Evolutionary conservation across 2,888 invertebrate genomes (phyloP).

Genomic region (Mimumesa dahlbomi): DNA sequence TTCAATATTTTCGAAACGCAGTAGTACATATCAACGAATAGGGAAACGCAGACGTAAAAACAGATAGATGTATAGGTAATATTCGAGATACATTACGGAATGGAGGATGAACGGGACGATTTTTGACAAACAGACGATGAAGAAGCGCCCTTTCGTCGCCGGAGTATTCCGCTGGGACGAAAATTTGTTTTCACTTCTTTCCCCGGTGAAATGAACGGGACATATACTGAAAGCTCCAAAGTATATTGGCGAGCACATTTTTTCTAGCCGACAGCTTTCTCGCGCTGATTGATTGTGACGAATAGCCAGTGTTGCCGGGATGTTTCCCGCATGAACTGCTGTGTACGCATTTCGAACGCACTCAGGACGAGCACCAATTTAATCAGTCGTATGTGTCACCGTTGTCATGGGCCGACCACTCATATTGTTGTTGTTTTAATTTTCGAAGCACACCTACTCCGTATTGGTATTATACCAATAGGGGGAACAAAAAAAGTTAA

Average conservation of each 20-base stretch:
- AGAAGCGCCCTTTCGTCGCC: constrained; percentile 4
- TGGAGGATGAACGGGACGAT: neutral
- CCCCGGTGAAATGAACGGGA: constrained; percentile 37
- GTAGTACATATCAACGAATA: too few species aligned
- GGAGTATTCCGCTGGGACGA: neutral
- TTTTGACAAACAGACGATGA: constrained; percentile 22
- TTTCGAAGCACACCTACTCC: too few species aligned
- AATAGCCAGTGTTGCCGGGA: constrained; percentile 58
- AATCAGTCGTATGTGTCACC: constrained; percentile 52
- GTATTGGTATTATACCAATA: too few species aligned
- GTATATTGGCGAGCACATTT: constrained; percentile 52
- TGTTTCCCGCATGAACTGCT: constrained; percentile 43
- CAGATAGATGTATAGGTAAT: too few species aligned
- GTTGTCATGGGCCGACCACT: constrained; percentile 30
- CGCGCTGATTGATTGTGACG: constrained; percentile 66
- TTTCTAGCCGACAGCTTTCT: constrained; percentile 47
- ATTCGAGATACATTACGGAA: too few species aligned
- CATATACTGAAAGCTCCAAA: constrained; percentile 23
- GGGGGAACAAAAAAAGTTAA: neutral
- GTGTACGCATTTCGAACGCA: constrained; percentile 53
- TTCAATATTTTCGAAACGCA: too few species aligned
- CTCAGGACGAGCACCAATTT: constrained; percentile 55
- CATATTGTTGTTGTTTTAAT: neutral
- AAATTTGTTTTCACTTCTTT: constrained; percentile 43
- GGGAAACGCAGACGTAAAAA: too few species aligned